Evolutionary conservation across 2,888 invertebrate species (phyloP).

Genomic region (Julus scandinavius): DNA sequence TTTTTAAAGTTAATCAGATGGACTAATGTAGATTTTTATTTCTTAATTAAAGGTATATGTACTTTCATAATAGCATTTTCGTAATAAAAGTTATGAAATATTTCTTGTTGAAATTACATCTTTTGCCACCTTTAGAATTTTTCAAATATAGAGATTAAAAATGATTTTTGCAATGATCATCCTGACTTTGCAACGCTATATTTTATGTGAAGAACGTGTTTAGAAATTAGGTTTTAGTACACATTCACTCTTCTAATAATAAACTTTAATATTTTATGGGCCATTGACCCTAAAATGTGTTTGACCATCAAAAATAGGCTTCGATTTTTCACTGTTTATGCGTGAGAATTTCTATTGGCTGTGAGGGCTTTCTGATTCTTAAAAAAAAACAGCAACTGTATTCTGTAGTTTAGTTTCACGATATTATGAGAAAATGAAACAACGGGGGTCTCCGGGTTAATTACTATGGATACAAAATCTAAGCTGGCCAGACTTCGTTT

Average conservation of each 20-base stretch:
- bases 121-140: no score
- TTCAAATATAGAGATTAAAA: no score
- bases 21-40: no score
- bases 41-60: no score
- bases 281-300: background rate
- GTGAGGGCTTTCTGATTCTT: background rate
- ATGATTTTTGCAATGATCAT: no score
- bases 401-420: background rate
- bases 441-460: conserved; percentile 40
- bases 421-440: conserved; percentile 31
- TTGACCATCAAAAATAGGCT: conserved; percentile 31
- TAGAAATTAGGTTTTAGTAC: background rate
- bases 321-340: background rate
- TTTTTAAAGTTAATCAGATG: no score
- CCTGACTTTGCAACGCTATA: no score
- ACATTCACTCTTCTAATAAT: background rate
- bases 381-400: background rate
- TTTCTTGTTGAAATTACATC: no score
- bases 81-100: no score
- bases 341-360: background rate
- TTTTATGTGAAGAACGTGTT: no score
- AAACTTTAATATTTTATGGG: conserved; percentile 14
- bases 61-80: no score
- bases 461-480: conserved; percentile 22
- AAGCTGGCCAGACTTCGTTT: conserved; percentile 14